phyloP scores from a whole-genome alignment of 92 coral and sea anemone species.

The Isaurus tuberculatus region DNA sequence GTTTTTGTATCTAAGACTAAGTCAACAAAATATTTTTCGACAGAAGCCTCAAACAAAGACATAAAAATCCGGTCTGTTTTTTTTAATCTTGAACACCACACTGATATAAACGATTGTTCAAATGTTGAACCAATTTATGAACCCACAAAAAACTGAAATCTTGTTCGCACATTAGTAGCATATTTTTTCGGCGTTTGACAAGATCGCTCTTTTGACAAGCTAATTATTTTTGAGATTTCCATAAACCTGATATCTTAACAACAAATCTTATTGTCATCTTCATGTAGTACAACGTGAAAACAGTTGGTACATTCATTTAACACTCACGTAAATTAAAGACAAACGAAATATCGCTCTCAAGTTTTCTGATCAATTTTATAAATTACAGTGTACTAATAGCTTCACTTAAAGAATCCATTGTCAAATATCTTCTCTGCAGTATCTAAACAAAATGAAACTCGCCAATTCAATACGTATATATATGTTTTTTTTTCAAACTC shows the following conservation, averaged over 20 bases:
- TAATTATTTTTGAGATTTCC: slow-evolving; percentile 57
- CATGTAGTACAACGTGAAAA: slow-evolving; percentile 57
- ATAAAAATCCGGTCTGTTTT: no score
- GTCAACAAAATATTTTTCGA: slow-evolving; percentile 21
- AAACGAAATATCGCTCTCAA: neutral
- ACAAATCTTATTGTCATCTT: slow-evolving; percentile 64
- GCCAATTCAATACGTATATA: no score
- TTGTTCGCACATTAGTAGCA: neutral
- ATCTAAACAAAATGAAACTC: neutral
- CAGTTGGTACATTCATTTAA: slow-evolving; percentile 37
- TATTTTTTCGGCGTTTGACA: neutral
- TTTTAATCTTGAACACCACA: no score
- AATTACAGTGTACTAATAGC: neutral
- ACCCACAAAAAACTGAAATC: neutral
- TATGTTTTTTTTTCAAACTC: neutral
- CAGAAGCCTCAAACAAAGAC: neutral
- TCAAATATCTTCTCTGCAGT: neutral
- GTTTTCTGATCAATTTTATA: neutral
- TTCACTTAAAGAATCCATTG: neutral
- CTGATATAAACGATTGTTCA: neutral
- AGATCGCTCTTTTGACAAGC: slow-evolving; percentile 5
- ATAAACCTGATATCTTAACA: slow-evolving; percentile 69
- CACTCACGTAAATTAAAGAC: neutral
- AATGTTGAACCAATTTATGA: neutral
- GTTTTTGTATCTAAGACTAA: neutral